A percentile compares a stretch with the other conserved stretches of the same genome.
These are phyloP conservation scores for Sylvicapra grimmia DNA, from an alignment of 2,113 vertebrate species.

Conservation along the genomic window DNA sequence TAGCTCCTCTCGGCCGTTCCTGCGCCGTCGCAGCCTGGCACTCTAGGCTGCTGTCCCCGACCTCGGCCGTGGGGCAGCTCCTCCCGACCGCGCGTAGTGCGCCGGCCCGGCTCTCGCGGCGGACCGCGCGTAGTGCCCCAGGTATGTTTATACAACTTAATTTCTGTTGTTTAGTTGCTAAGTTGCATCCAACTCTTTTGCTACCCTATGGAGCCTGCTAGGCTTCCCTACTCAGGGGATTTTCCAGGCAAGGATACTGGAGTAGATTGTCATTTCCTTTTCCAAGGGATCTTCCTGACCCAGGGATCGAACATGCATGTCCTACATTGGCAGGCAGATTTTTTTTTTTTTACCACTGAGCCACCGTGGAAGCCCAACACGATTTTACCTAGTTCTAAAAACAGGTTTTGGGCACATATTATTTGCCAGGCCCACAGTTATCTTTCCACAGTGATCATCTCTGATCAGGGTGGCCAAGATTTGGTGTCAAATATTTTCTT, in stretches of 20 bases:
- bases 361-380: background rate
- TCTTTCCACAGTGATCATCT: background rate
- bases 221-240: background rate
- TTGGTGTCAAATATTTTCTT: background rate
- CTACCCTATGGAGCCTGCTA: rapidly evolving
- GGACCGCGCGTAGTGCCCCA: no score
- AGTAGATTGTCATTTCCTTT: background rate
- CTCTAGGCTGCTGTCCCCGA: no score
- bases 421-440: background rate
- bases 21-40: no score
- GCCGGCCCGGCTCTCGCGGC: no score
- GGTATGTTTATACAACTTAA: background rate
- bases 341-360: background rate
- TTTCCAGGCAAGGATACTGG: background rate
- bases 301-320: background rate
- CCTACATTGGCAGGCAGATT: background rate
- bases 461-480: background rate
- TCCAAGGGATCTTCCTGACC: background rate
- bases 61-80: no score
- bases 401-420: background rate
- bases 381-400: slow-evolving; percentile 11
- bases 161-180: background rate
- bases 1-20: no score
- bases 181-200: background rate
- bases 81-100: no score